These are phyloP conservation scores for Melanostigma gelatinosum DNA, from an alignment of 2,113 vertebrate species.

Conservation along the genomic window DNA sequence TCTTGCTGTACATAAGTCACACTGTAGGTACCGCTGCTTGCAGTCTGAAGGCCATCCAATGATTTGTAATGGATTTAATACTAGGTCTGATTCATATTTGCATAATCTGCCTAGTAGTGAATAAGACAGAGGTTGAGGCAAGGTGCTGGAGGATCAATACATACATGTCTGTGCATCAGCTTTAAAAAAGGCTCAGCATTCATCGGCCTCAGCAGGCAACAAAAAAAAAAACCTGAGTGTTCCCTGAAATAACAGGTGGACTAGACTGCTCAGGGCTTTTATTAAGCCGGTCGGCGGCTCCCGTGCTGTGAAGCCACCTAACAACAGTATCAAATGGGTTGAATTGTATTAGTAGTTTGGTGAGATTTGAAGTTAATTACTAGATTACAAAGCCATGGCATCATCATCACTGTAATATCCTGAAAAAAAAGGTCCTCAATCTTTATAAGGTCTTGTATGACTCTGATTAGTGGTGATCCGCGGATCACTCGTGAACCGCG, in stretches of 20 bases:
- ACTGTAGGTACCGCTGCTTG: neutral
- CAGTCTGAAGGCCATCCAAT: neutral
- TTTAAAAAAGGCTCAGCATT: neutral
- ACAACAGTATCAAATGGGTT: no score
- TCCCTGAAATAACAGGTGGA: neutral
- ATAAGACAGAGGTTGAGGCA: neutral
- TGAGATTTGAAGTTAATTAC: no score
- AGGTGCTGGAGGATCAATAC: neutral
- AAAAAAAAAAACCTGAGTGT: no score
- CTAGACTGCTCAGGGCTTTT: neutral
- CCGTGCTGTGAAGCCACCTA: no score
- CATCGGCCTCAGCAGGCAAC: no score
- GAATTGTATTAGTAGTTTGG: no score
- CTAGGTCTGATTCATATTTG: neutral
- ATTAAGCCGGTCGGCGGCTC: neutral
- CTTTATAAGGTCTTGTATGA: no score
- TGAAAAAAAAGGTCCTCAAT: neutral
- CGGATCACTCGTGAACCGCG: no score
- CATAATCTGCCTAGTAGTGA: neutral
- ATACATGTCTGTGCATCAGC: constrained; percentile 2
- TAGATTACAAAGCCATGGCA: neutral
- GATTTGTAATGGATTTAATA: neutral
- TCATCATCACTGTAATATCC: neutral
- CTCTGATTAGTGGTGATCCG: no score
- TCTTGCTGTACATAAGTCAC: neutral